Evolutionary conservation across 2,888 invertebrate genomes (phyloP).

Genomic region (Helicoverpa assulta): DNA sequence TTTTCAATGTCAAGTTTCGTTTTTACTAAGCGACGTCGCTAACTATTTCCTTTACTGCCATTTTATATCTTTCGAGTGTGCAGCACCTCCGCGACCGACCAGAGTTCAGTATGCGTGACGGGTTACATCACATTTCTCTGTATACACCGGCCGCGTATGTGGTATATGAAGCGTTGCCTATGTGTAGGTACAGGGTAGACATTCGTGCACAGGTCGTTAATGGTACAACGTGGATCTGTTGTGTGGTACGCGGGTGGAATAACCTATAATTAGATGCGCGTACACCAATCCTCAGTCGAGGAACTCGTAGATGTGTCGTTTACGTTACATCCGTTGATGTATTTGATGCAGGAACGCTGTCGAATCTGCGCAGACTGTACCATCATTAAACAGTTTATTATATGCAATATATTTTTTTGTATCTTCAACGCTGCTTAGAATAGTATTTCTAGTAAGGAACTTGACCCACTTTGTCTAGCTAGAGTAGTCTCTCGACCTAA

Average conservation of each 20-base stretch:
- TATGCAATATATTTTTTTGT: conserved; percentile 18
- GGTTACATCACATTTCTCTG: conserved; percentile 78
- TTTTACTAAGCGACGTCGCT: conserved; percentile 63
- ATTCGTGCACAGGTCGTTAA: conserved; percentile 86
- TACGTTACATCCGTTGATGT: conserved; percentile 78
- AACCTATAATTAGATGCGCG: conserved; percentile 89
- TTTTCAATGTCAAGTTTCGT: conserved; percentile 77
- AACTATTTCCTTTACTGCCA: conserved; percentile 65
- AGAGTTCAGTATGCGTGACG: conserved; percentile 75
- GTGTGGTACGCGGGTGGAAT: conserved; percentile 87
- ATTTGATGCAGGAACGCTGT: conserved; percentile 68
- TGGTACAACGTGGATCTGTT: conserved; percentile 86
- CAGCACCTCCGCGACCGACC: conserved; percentile 59
- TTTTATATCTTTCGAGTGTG: conserved; percentile 61
- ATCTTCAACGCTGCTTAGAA: conserved; percentile 1
- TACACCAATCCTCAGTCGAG: conserved; percentile 82
- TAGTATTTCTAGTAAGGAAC: conserved; percentile 19
- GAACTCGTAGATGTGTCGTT: conserved; percentile 82
- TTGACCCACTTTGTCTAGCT: conserved; percentile 40
- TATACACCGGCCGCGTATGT: conserved; percentile 69
- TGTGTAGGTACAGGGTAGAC: conserved; percentile 75
- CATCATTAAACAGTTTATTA: conserved; percentile 22
- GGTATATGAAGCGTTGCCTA: conserved; percentile 67
- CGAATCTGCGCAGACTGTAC: conserved; percentile 57
- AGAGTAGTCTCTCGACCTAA: conserved; percentile 34